These are phyloP conservation scores for honey bee (Apis mellifera) DNA, from an alignment of 1,140 invertebrate genomes.

Conservation along the genomic window DNA sequence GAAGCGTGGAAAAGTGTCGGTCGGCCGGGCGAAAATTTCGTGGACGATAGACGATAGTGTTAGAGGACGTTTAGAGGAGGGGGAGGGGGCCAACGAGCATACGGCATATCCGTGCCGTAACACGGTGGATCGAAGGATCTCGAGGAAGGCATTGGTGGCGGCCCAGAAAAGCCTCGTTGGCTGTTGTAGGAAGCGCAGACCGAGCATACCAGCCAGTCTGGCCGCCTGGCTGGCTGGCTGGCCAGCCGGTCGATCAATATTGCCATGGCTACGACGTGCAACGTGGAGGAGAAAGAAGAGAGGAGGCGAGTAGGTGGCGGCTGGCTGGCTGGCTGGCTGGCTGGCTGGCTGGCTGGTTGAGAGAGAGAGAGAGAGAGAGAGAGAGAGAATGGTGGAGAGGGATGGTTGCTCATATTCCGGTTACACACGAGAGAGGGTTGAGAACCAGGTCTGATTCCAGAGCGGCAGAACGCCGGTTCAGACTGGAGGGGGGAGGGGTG, in stretches of 20 bases:
- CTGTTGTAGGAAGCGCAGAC: conserved; percentile 49
- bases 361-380: conserved; percentile 37
- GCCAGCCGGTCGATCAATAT: conserved; percentile 73
- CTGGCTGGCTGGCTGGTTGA: conserved; percentile 60
- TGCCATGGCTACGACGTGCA: conserved; percentile 73
- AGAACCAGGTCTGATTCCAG: conserved; percentile 56
- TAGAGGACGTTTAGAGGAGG: too few relatives aligned
- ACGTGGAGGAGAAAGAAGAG: conserved; percentile 66
- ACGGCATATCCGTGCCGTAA: conserved; percentile 30
- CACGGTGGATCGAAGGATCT: conserved; percentile 37
- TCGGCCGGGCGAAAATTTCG: not conserved
- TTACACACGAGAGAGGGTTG: conserved; percentile 62
- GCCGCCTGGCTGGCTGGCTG: conserved; percentile 56
- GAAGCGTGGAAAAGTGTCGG: not conserved
- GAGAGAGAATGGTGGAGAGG: conserved; percentile 35
- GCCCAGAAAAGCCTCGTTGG: conserved; percentile 49
- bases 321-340: conserved; percentile 64
- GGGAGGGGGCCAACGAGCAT: not conserved
- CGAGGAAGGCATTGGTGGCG: conserved; percentile 36
- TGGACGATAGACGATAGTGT: too few relatives aligned
- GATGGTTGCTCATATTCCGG: conserved; percentile 65
- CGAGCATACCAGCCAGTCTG: conserved; percentile 39
- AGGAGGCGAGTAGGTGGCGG: conserved; percentile 64
- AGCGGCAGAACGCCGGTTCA: not conserved
- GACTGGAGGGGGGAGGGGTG: not conserved